phyloP scores from a whole-genome alignment of 2,113 vertebrate species.

The Pycnonotus jocosus region DNA sequence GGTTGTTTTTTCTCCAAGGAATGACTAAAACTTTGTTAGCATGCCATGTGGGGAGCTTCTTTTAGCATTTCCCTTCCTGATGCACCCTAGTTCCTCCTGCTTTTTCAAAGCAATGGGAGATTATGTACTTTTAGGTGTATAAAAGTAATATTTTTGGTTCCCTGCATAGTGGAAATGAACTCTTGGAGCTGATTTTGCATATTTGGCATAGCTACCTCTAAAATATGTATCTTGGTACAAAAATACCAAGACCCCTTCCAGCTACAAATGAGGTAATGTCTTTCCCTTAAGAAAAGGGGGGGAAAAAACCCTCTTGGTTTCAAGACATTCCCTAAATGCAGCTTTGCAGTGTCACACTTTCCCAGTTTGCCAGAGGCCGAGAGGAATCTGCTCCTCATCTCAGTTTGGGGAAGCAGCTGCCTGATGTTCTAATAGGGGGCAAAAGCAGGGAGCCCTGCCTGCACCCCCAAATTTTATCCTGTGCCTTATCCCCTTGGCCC shows the following conservation, averaged over 20 bases:
- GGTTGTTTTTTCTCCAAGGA: not conserved
- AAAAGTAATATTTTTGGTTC: not conserved
- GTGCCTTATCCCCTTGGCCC: accelerated
- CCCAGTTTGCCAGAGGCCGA: not conserved
- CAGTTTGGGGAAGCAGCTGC: not conserved
- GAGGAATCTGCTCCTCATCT: not conserved
- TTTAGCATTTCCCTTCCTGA: not conserved
- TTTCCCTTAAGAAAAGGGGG: not conserved
- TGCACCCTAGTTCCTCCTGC: not conserved
- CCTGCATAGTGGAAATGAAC: not conserved
- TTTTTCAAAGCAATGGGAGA: not conserved
- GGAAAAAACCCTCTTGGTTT: not conserved
- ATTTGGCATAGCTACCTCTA: not conserved
- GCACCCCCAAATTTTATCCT: not conserved
- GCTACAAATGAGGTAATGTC: not conserved
- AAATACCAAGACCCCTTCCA: conserved; percentile 34
- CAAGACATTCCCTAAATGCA: not conserved
- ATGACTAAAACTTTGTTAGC: accelerated
- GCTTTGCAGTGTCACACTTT: conserved; percentile 9
- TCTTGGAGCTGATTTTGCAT: conserved; percentile 2
- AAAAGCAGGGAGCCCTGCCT: not conserved
- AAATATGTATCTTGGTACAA: not conserved
- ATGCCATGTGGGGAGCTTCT: not conserved
- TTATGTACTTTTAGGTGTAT: not conserved
- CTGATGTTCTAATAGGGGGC: not conserved